Evolutionary conservation across 2,888 invertebrate species (phyloP).

Genomic region (Erebia ligea): DNA sequence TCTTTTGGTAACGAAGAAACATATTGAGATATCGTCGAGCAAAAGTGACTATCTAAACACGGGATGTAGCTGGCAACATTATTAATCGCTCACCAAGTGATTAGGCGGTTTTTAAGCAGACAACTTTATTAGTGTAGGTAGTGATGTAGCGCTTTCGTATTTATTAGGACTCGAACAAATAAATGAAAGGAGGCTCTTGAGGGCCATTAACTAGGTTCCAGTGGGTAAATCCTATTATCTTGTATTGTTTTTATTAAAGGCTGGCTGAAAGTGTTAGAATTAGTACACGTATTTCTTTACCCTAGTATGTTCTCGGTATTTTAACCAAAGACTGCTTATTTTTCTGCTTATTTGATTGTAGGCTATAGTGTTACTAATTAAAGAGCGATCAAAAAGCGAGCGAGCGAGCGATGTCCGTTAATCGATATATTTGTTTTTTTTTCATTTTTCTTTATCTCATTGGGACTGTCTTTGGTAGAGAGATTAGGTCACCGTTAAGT

Average conservation of each 20-base stretch:
- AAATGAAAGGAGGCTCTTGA: slow-evolving; percentile 3
- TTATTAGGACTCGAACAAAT: slow-evolving; percentile 17
- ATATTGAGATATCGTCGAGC: no score
- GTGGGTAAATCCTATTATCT: slow-evolving; percentile 17
- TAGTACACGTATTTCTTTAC: not conserved
- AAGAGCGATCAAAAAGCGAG: no score
- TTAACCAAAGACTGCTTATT: no score
- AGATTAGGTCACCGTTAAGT: no score
- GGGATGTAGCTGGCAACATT: slow-evolving; percentile 3
- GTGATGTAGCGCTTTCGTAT: slow-evolving; percentile 16
- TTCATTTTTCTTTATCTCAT: no score
- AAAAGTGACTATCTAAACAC: not conserved
- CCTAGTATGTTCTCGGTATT: no score
- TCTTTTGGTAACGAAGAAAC: not conserved
- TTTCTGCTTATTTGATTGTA: no score
- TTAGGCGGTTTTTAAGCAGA: slow-evolving; percentile 13
- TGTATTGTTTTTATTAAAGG: slow-evolving; percentile 15
- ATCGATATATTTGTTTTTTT: no score
- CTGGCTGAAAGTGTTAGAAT: not conserved
- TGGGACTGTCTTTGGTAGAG: no score
- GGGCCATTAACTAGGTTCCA: slow-evolving; percentile 10
- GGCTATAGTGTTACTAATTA: no score
- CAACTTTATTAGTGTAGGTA: slow-evolving; percentile 19
- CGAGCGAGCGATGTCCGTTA: no score
- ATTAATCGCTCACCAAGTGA: slow-evolving; percentile 10